Evolutionary conservation across 64 coral and sea anemone species (phyloP).

Genomic region (Montipora foliosa): DNA sequence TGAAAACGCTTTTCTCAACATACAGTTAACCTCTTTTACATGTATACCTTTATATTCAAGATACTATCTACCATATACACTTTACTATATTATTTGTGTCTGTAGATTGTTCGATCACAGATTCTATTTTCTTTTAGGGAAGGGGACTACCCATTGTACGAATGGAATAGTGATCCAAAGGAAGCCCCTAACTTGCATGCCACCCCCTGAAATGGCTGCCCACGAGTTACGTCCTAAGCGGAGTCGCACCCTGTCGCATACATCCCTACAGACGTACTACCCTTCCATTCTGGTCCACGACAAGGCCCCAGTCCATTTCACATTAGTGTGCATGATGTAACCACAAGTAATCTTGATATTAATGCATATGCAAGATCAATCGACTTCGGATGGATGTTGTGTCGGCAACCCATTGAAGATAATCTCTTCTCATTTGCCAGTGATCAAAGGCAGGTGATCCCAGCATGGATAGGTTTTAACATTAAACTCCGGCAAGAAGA

Average conservation of each 20-base stretch:
- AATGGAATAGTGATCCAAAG: conserved; percentile 69
- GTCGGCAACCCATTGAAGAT: conserved; percentile 53
- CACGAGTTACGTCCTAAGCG: background rate
- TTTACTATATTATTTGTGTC: conserved; percentile 14
- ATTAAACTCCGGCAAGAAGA: conserved; percentile 15
- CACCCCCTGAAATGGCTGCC: conserved; percentile 21
- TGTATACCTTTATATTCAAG: background rate
- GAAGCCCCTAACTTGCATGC: conserved; percentile 41
- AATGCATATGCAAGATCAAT: conserved; percentile 15
- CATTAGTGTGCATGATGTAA: conserved; percentile 3
- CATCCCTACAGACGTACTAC: conserved; percentile 28
- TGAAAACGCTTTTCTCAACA: background rate
- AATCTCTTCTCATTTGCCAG: background rate
- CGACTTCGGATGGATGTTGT: conserved; percentile 68
- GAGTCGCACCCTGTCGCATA: conserved; percentile 2
- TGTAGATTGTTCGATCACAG: conserved; percentile 13
- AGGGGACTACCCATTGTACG: conserved; percentile 58
- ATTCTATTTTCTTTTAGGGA: background rate
- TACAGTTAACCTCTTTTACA: conserved; percentile 27
- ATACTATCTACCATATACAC: background rate
- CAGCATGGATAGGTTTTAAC: conserved; percentile 53
- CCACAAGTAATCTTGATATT: background rate
- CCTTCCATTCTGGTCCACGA: no score
- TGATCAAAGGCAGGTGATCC: conserved; percentile 45
- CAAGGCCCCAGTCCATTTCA: background rate